Conservation (phyloP, 1,140 invertebrate genomes). For the Manduca sexta region DNA sequence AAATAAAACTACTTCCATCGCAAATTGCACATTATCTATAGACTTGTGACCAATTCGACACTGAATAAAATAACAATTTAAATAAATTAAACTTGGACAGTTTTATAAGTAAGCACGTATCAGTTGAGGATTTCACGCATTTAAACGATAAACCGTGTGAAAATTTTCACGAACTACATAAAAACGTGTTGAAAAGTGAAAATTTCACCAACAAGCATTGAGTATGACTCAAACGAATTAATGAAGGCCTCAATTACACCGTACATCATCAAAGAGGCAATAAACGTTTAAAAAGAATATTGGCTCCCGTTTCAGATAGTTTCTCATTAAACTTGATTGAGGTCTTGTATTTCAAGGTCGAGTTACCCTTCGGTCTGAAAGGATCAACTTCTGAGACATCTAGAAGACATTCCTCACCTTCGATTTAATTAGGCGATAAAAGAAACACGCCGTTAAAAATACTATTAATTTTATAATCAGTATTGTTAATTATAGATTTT, state of each 20-base stretch:
- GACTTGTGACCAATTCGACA: too few relatives aligned
- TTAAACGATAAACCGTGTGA: constrained; percentile 27
- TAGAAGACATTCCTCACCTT: constrained; percentile 18
- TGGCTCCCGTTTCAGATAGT: constrained; percentile 26
- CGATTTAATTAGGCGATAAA: constrained; percentile 25
- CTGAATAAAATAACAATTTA: too few relatives aligned
- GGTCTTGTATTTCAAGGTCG: constrained; percentile 32
- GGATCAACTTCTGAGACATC: constrained; percentile 17
- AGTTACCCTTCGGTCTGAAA: constrained; percentile 16
- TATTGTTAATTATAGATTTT: constrained; percentile 4
- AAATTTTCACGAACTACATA: too few relatives aligned
- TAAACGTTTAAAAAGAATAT: constrained; percentile 37
- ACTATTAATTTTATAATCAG: constrained; percentile 5
- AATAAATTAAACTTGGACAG: constrained; percentile 7
- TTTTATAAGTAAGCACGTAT: constrained; percentile 10
- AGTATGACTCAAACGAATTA: constrained; percentile 36
- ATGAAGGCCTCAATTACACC: constrained; percentile 44
- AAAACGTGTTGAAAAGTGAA: too few relatives aligned
- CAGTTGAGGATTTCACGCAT: background rate
- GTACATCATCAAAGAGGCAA: constrained; percentile 23
- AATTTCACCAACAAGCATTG: too few relatives aligned
- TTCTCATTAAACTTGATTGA: constrained; percentile 27
- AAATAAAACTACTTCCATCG: too few relatives aligned
- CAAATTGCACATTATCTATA: too few relatives aligned
- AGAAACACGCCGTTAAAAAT: constrained; percentile 7